Evolutionary conservation across 2,113 vertebrate genomes (phyloP).

Genomic region (Anhinga rufa): DNA sequence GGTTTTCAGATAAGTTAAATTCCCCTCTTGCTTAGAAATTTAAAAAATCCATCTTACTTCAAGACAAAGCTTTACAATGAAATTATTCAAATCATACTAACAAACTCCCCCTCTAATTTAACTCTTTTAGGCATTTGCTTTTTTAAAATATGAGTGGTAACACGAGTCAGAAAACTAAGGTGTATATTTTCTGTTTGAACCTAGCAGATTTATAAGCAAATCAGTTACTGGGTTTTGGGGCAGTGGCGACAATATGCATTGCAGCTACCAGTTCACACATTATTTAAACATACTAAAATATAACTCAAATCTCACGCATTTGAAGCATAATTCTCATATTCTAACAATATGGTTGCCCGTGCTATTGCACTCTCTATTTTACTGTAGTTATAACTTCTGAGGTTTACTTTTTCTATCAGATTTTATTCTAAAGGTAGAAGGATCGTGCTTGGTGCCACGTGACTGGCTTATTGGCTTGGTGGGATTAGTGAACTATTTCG

Average conservation of each 20-base stretch:
- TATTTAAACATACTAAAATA: neutral
- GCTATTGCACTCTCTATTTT: neutral
- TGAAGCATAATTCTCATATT: neutral
- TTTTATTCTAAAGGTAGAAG: neutral
- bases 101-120: neutral
- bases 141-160: neutral
- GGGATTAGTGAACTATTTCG: neutral
- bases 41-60: neutral
- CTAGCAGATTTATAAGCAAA: neutral
- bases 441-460: neutral
- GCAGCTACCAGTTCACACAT: neutral
- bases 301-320: neutral
- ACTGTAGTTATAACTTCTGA: neutral
- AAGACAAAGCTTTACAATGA: neutral
- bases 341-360: neutral
- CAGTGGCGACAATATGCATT: too few relatives aligned
- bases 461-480: neutral
- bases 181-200: neutral
- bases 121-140: neutral
- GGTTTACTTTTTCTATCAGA: neutral
- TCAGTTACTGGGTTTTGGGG: neutral
- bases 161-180: neutral
- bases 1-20: neutral
- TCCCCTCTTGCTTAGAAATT: neutral
- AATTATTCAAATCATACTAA: neutral